Evolutionary conservation across 2,113 vertebrate genomes (phyloP).

Genomic region (Scortum barcoo): DNA sequence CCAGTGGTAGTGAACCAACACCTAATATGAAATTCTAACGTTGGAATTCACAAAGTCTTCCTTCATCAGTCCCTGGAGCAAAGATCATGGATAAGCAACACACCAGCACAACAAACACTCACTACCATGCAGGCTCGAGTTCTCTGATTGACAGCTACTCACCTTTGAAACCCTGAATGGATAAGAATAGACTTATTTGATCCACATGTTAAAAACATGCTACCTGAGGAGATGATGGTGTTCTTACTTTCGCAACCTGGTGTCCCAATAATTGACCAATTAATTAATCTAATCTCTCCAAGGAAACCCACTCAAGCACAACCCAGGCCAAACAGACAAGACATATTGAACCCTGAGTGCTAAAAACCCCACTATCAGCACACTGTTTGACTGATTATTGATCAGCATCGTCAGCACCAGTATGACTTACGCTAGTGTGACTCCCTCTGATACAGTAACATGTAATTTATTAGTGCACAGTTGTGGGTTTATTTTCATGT

Average conservation of each 20-base stretch:
- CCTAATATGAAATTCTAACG: not conserved
- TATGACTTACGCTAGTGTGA: not conserved
- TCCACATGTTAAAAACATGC: not conserved
- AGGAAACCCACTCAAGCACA: slow-evolving; percentile 19
- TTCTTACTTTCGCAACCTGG: not conserved
- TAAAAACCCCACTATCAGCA: slow-evolving; percentile 40
- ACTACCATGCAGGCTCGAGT: not conserved
- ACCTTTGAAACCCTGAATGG: not conserved
- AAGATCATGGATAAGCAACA: slow-evolving; percentile 16
- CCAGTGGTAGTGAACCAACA: not conserved
- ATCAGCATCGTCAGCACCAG: slow-evolving; percentile 44
- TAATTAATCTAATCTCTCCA: slow-evolving; percentile 4
- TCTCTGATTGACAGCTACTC: not conserved
- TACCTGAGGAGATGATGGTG: not conserved
- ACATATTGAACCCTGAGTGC: slow-evolving; percentile 10
- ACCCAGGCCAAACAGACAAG: slow-evolving; percentile 2
- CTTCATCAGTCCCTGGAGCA: not conserved
- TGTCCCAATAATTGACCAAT: not conserved
- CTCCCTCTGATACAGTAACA: slow-evolving; percentile 13
- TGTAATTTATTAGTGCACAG: slow-evolving; percentile 2
- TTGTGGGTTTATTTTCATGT: slow-evolving; percentile 29
- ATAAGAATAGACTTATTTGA: not conserved
- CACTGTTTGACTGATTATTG: slow-evolving; percentile 44
- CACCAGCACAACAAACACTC: not conserved
- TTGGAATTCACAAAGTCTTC: not conserved